Evolutionary conservation across 2,113 vertebrate genomes (phyloP).

Genomic region (Isichthys henryi): DNA sequence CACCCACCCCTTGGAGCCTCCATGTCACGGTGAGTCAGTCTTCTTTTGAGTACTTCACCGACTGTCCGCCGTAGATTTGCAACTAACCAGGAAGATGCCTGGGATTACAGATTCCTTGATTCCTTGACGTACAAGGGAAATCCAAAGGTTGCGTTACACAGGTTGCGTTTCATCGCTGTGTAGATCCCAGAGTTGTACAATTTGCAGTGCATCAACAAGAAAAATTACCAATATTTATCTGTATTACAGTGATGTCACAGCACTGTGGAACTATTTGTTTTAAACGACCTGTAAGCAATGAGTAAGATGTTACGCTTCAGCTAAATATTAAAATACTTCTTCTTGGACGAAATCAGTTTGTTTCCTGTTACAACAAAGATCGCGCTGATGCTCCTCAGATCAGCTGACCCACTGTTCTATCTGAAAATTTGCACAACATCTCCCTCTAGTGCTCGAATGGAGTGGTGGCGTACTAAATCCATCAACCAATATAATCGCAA

Average conservation of each 20-base stretch:
- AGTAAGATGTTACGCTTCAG: neutral
- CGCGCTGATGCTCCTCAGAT: neutral
- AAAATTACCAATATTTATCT: neutral
- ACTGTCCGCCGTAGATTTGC: neutral
- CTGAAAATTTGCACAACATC: constrained; percentile 10
- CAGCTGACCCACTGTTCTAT: neutral
- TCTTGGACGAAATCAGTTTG: neutral
- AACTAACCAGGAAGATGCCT: neutral
- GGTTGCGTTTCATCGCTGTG: neutral
- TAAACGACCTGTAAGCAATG: neutral
- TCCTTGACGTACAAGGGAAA: neutral
- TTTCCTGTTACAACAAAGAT: neutral
- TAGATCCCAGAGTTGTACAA: neutral
- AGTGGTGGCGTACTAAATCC: neutral
- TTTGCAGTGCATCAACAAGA: neutral
- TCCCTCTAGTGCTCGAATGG: constrained; percentile 1
- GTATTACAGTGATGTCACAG: neutral
- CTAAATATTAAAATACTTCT: neutral
- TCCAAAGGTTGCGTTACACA: neutral
- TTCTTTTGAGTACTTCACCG: neutral
- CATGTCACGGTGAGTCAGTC: neutral
- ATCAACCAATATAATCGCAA: neutral
- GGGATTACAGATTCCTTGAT: neutral
- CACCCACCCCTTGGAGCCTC: neutral
- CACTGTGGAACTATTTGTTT: neutral